Evolutionary conservation across 2,888 invertebrate species (phyloP), one percentile per base, ranked within the genome.

Genomic region (Clanis bilineata): DNA sequence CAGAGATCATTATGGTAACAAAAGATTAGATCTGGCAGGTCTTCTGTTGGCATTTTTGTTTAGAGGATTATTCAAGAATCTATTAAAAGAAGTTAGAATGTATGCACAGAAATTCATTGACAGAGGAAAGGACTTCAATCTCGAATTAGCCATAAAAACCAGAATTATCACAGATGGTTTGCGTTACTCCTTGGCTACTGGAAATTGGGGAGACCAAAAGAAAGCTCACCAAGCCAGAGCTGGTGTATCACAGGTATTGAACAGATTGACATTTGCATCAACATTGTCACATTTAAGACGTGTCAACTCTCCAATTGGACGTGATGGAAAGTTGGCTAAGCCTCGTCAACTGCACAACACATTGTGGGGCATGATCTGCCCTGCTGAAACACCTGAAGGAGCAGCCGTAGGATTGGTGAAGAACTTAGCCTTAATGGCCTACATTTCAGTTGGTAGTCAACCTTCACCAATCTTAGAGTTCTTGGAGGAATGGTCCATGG

Each of bases 401-500:
- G 97, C 97, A 69, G 97, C 97, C 92, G 97, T 97, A 62, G 99
- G 99, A 54, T 93, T 99, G 64, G 99, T 99, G 36, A 99, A 99
- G 87, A 99, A 99, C 92, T 93, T 99, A 47, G 99, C 99, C 0
- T 93, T 99, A 51, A 99, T 99, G 99, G 99, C 99, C 2, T 99
- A 99, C 77, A 99, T 99, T 73, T 99, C 99, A 68, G 99, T 99
- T 58, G 99, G 99, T 66, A 99, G 99, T 55, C 98, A 99, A 84
- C 99, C 99, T 0, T 98, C 99, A 9, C 99, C 99, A 0, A 99
- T 99, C 90, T 93, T 99, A 59, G 99, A 99, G 94, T 99, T 99
- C 93, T 98, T 99, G 95, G 99, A 99, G 83, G 99, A 99, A 86
- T 99, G 99, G 99, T 98, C 98, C 56, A 99, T 99, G 99, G 99